Evolutionary conservation across 2,888 invertebrate genomes (phyloP).

Genomic region (Torymus aiolomorphi): DNA sequence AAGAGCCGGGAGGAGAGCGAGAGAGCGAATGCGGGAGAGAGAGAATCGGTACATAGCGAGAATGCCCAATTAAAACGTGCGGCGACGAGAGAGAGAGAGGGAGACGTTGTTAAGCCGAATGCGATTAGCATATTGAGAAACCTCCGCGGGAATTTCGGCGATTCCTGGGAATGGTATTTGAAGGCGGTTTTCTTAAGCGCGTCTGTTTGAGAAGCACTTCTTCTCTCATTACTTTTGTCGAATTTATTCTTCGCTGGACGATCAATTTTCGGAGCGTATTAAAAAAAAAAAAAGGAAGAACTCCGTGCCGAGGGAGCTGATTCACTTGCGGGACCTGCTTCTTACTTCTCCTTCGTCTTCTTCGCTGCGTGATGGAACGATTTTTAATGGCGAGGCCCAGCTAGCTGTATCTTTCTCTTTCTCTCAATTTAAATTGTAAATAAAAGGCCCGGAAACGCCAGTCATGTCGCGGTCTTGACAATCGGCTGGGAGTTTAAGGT

Average conservation of each 20-base stretch:
- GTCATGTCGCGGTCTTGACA: not conserved
- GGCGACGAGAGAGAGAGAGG: conserved; percentile 21
- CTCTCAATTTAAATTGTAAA: conserved; percentile 33
- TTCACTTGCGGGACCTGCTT: conserved; percentile 22
- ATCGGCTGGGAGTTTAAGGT: not conserved
- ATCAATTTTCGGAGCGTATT: conserved; percentile 33
- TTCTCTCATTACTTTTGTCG: conserved; percentile 45
- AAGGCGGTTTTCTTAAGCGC: conserved; percentile 34
- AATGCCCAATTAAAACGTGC: conserved; percentile 58
- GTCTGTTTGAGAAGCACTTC: conserved; percentile 50
- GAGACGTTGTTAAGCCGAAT: conserved; percentile 48
- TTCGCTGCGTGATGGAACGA: not conserved
- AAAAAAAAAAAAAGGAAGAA: not conserved
- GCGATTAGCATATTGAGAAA: conserved; percentile 59
- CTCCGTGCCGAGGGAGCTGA: conserved; percentile 13
- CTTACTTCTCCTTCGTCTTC: not conserved
- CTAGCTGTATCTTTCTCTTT: too few relatives aligned
- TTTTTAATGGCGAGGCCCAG: conserved; percentile 9
- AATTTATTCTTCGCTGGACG: conserved; percentile 32
- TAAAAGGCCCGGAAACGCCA: conserved; percentile 14
- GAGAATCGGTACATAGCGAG: conserved; percentile 43
- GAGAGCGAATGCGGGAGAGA: not conserved
- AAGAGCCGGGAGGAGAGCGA: not conserved
- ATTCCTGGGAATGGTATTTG: conserved; percentile 59
- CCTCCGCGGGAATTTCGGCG: conserved; percentile 50